These are phyloP conservation scores for Teleogryllus occipitalis DNA, from an alignment of 1,140 invertebrate species.

Conservation along the genomic window DNA sequence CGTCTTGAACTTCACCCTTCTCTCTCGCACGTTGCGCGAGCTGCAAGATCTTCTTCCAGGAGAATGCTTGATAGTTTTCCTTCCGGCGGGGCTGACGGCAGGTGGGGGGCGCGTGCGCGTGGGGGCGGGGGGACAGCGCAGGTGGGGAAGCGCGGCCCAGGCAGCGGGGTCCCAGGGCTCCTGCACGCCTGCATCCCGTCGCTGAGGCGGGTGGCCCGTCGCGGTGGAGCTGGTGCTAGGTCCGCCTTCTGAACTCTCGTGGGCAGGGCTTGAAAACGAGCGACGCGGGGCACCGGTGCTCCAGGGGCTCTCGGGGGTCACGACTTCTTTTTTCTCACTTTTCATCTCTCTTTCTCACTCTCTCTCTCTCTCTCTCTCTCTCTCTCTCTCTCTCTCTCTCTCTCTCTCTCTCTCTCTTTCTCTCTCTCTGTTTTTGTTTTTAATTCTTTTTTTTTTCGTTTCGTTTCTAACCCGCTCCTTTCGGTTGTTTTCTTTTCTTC, in stretches of 20 bases:
- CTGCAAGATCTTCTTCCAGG: too few relatives aligned
- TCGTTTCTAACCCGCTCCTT: background rate
- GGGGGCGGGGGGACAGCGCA: background rate
- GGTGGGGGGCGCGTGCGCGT: too few relatives aligned
- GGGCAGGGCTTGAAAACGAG: background rate
- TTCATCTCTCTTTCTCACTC: background rate
- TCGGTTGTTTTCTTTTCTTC: background rate
- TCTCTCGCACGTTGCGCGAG: too few relatives aligned
- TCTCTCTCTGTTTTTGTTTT: background rate
- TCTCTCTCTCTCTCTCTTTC: background rate
- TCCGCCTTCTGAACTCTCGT: background rate
- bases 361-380: background rate
- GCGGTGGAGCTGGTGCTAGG: background rate
- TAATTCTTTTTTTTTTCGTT: background rate
- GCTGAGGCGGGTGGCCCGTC: background rate
- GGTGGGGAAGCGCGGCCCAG: background rate
- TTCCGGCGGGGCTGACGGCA: too few relatives aligned
- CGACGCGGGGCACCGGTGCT: background rate
- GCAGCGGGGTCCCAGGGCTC: background rate
- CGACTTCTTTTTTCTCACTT: background rate
- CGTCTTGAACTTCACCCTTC: too few relatives aligned
- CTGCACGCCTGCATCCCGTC: background rate
- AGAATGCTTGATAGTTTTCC: too few relatives aligned
- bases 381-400: background rate
- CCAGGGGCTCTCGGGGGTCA: background rate